phyloP scores from a whole-genome alignment of 2,113 vertebrate species.

The Antennarius striatus region DNA sequence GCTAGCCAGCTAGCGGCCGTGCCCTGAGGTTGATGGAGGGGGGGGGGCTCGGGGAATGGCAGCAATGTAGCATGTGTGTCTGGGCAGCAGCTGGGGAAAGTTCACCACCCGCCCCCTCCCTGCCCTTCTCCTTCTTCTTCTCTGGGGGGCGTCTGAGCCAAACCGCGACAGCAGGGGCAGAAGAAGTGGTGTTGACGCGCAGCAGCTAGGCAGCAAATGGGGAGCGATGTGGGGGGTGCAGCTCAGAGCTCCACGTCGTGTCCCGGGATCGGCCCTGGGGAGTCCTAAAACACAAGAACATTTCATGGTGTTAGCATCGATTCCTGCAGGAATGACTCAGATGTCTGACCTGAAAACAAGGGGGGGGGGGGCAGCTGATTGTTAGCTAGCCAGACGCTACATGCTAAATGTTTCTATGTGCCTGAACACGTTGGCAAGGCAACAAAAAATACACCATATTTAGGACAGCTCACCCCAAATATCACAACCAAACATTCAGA shows the following conservation, averaged over 20 bases:
- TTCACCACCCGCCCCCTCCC: slow-evolving; percentile 52
- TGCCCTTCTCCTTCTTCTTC: slow-evolving; percentile 42
- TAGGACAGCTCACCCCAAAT: too few relatives aligned
- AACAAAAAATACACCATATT: too few relatives aligned
- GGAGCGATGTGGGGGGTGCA: slow-evolving; percentile 53
- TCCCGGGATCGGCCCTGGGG: slow-evolving; percentile 50
- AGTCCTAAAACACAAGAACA: slow-evolving; percentile 47
- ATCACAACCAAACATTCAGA: too few relatives aligned
- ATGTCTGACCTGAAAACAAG: too few relatives aligned
- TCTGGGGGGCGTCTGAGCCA: slow-evolving; percentile 81
- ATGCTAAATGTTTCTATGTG: too few relatives aligned
- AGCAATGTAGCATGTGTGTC: slow-evolving; percentile 99
- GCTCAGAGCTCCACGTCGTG: slow-evolving; percentile 85
- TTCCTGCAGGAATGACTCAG: background rate
- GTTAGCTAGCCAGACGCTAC: too few relatives aligned
- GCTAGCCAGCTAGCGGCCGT: slow-evolving; percentile 81
- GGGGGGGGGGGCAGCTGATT: too few relatives aligned
- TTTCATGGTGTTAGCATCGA: background rate
- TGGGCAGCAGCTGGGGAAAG: slow-evolving; percentile 90
- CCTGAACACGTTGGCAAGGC: too few relatives aligned
- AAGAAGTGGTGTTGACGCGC: slow-evolving; percentile 51
- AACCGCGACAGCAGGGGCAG: slow-evolving; percentile 83
- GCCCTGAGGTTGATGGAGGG: slow-evolving; percentile 81
- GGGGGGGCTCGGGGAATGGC: slow-evolving; percentile 86
- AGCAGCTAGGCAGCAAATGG: slow-evolving; percentile 24